Conservation (phyloP, 2,888 invertebrate species). For the Ornithoptera alexandrae region DNA sequence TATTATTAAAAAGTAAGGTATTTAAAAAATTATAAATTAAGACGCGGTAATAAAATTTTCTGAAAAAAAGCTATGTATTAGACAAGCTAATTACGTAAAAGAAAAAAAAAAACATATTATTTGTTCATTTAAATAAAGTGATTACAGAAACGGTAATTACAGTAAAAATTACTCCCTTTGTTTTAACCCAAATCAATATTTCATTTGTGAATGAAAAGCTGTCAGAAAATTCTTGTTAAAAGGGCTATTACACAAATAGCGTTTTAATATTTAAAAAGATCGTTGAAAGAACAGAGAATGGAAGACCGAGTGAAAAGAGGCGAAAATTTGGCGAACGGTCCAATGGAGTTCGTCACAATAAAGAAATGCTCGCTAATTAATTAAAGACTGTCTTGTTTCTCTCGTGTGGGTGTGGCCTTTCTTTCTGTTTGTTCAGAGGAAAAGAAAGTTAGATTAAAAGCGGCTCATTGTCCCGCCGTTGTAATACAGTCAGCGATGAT, state of each 20-base stretch:
- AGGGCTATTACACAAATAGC: slow-evolving; percentile 26
- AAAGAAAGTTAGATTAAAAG: slow-evolving; percentile 73
- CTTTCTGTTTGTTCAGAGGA: slow-evolving; percentile 61
- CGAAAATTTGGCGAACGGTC: slow-evolving; percentile 39
- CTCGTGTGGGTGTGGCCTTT: slow-evolving; percentile 62
- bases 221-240: slow-evolving; percentile 27
- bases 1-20: too few relatives aligned
- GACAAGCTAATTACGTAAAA: neutral
- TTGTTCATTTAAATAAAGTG: neutral
- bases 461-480: slow-evolving; percentile 58
- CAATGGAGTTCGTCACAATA: slow-evolving; percentile 54
- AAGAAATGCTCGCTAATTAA: slow-evolving; percentile 68
- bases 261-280: slow-evolving; percentile 28
- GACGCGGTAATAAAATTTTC: neutral
- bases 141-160: slow-evolving; percentile 25
- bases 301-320: slow-evolving; percentile 16
- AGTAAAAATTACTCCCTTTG: slow-evolving; percentile 22
- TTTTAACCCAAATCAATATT: slow-evolving; percentile 24
- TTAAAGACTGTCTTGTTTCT: slow-evolving; percentile 63
- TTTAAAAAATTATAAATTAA: neutral
- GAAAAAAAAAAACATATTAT: neutral
- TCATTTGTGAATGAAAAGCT: slow-evolving; percentile 27
- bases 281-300: slow-evolving; percentile 25
- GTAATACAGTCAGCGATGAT: slow-evolving; percentile 50
- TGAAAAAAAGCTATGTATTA: neutral